A percentile compares a stretch with the other conserved stretches of the same genome.
Evolutionary conservation across 2,113 vertebrate genomes (phyloP).

Genomic region (Anser brachyrhynchus): DNA sequence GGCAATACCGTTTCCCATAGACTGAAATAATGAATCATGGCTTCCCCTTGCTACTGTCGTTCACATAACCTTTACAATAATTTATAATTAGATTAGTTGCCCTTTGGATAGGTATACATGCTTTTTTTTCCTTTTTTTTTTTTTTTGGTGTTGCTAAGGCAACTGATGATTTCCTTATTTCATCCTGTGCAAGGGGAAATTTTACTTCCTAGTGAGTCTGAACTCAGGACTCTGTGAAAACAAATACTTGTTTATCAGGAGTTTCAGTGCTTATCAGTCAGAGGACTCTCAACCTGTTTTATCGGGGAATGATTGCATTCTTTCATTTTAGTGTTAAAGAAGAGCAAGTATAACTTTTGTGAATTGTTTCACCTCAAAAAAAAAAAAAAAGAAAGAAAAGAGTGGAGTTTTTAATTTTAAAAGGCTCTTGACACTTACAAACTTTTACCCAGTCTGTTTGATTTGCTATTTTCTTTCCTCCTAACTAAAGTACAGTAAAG

Average conservation of each 20-base stretch:
- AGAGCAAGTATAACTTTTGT: background rate
- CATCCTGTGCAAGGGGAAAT: slow-evolving; percentile 74
- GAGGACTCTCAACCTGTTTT: background rate
- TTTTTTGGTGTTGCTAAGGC: slow-evolving; percentile 21
- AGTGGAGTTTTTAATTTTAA: background rate
- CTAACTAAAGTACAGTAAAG: background rate
- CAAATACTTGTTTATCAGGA: slow-evolving; percentile 53
- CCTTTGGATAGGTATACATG: slow-evolving; percentile 18
- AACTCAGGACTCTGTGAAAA: slow-evolving; percentile 23
- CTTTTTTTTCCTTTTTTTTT: background rate
- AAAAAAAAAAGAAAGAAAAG: background rate
- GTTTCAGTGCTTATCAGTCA: background rate
- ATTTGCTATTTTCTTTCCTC: background rate
- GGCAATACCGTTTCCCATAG: slow-evolving; percentile 49
- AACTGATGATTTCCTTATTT: slow-evolving; percentile 70
- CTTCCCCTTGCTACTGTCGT: slow-evolving; percentile 48
- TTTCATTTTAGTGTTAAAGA: background rate
- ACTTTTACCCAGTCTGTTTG: background rate
- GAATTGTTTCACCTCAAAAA: background rate
- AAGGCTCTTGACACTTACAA: background rate
- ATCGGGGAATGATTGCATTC: background rate
- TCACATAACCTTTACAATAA: slow-evolving; percentile 47
- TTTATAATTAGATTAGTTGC: slow-evolving; percentile 56
- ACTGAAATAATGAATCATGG: slow-evolving; percentile 38
- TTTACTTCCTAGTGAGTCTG: slow-evolving; percentile 71